phyloP scores from a whole-genome alignment of 1,140 invertebrate species.

The Drosophila hydei region DNA sequence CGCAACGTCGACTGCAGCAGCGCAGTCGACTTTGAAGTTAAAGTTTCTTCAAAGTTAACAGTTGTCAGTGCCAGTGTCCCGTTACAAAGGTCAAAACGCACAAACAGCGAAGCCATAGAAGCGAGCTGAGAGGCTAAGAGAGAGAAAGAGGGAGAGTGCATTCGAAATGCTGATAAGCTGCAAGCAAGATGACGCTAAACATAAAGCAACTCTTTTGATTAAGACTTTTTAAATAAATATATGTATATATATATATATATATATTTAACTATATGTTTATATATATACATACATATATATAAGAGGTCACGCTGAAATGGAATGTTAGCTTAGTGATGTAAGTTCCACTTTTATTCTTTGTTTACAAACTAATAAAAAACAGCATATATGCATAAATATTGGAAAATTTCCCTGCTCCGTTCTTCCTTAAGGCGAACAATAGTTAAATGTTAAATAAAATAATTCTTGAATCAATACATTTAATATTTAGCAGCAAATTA shows the following conservation, averaged over 20 bases:
- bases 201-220: conserved; percentile 1
- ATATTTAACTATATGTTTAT: too few relatives aligned
- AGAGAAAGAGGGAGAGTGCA: conserved; percentile 4
- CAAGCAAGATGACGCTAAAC: neutral
- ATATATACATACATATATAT: conserved; percentile 1
- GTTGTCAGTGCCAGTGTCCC: neutral
- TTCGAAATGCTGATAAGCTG: conserved; percentile 17
- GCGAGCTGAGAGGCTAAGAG: too few relatives aligned
- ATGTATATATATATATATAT: neutral
- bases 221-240: conserved; percentile 6
- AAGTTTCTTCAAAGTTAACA: conserved; percentile 27
- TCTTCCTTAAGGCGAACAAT: too few relatives aligned
- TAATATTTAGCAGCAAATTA: too few relatives aligned
- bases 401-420: too few relatives aligned
- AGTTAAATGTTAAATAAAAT: too few relatives aligned
- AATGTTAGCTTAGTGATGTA: conserved; percentile 11
- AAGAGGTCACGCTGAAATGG: conserved; percentile 13
- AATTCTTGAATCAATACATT: too few relatives aligned
- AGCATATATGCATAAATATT: too few relatives aligned
- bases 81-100: conserved; percentile 39
- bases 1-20: conserved; percentile 8
- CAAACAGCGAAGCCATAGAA: conserved; percentile 9
- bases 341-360: conserved; percentile 3
- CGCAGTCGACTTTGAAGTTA: conserved; percentile 16
- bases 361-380: neutral